Percentiles rank a stretch among this genome's conserved stretches.
These are phyloP conservation scores for Vidua macroura DNA, from an alignment of 2,113 vertebrate species.

Conservation along the genomic window DNA sequence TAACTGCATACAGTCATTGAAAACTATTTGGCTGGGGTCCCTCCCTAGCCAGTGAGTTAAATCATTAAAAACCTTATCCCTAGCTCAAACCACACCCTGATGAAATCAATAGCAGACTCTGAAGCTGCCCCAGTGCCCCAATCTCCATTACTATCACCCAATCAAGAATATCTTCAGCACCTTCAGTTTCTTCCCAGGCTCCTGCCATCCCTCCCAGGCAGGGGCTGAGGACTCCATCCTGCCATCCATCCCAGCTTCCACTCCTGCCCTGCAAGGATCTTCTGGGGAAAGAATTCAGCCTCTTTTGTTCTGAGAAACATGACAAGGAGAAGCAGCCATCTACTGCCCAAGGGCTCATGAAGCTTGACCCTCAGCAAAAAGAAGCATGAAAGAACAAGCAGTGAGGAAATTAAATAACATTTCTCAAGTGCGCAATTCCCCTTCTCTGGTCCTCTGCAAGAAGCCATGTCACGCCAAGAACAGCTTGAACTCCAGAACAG, in stretches of 20 bases:
- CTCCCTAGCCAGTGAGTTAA: background rate
- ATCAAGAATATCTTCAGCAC: background rate
- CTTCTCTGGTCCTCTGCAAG: background rate
- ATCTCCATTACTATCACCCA: background rate
- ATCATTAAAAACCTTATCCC: constrained; percentile 16
- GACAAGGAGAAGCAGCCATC: background rate
- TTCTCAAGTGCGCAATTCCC: background rate
- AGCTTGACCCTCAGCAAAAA: background rate
- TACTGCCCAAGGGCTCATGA: background rate
- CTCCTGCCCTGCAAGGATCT: background rate
- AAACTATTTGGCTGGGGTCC: background rate
- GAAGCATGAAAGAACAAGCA: background rate
- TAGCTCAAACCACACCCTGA: background rate
- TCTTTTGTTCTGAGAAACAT: background rate
- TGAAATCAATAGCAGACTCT: background rate
- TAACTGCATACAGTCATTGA: background rate
- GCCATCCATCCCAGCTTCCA: background rate
- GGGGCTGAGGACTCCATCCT: background rate
- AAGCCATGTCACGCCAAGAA: background rate
- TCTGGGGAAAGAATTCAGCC: background rate
- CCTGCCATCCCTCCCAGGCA: background rate
- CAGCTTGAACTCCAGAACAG: background rate
- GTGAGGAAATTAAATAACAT: constrained; percentile 11
- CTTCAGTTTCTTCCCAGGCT: background rate
- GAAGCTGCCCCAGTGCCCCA: background rate